Percentiles rank a stretch among this genome's conserved stretches.
Conservation (phyloP, 2,797 vertebrate genomes). For the Lacerta agilis region DNA sequence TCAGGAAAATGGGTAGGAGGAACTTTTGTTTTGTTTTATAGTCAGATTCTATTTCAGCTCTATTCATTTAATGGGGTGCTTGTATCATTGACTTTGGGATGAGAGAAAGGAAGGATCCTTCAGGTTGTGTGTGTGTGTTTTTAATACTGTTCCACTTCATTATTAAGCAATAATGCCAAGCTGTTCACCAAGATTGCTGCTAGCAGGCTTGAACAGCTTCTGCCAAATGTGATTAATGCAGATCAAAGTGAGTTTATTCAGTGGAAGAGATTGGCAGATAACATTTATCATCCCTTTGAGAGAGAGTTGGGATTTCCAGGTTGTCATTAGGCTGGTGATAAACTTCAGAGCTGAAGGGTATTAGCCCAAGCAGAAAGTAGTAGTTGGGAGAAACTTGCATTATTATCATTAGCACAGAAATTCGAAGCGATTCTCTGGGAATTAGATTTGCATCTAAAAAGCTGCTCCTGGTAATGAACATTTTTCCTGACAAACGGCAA, state of each 20-base stretch:
- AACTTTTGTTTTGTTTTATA: conserved; percentile 26
- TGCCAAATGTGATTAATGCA: conserved; percentile 81
- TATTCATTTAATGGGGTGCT: conserved; percentile 62
- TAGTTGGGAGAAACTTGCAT: conserved; percentile 59
- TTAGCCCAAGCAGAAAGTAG: conserved; percentile 60
- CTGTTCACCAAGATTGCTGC: conserved; percentile 74
- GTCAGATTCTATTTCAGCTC: conserved; percentile 57
- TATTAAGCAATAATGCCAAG: conserved; percentile 77
- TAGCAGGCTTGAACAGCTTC: conserved; percentile 73
- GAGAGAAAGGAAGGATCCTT: conserved; percentile 65
- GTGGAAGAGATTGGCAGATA: conserved; percentile 78
- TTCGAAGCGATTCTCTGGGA: conserved; percentile 54
- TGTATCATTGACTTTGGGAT: conserved; percentile 64
- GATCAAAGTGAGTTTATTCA: conserved; percentile 80
- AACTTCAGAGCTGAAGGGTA: conserved; percentile 64
- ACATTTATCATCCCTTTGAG: conserved; percentile 79
- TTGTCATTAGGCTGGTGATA: conserved; percentile 69
- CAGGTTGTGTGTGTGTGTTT: conserved; percentile 44
- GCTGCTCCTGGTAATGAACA: conserved; percentile 41
- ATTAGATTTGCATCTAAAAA: conserved; percentile 50
- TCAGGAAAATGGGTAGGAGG: no score
- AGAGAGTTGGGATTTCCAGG: conserved; percentile 75
- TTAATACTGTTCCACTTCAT: conserved; percentile 71
- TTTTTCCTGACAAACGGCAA: conserved; percentile 43
- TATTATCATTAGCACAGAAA: conserved; percentile 65